These are phyloP conservation scores for Drosophila differens DNA, from an alignment of 2,888 invertebrate genomes.

Conservation along the genomic window DNA sequence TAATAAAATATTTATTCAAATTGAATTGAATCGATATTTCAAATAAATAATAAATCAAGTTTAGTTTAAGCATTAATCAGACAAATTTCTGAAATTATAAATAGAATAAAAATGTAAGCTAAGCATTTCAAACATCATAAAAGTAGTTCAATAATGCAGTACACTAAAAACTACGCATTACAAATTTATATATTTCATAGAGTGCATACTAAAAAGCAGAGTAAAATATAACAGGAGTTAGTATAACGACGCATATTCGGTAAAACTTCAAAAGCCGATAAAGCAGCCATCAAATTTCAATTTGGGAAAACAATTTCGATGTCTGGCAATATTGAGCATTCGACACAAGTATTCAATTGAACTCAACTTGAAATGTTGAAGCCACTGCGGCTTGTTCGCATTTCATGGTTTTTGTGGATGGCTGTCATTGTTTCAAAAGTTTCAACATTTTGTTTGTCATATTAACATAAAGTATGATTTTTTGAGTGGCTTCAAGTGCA, in stretches of 20 bases:
- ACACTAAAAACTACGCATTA: not conserved
- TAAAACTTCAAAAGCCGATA: constrained; percentile 55
- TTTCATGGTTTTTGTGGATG: constrained; percentile 22
- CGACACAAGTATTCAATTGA: constrained; percentile 43
- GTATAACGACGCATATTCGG: constrained; percentile 38
- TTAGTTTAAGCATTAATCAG: not conserved
- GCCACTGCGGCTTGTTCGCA: constrained; percentile 43
- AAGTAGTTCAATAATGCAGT: not conserved
- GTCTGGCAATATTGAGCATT: constrained; percentile 32
- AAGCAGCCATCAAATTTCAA: constrained; percentile 50
- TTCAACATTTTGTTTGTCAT: constrained; percentile 80
- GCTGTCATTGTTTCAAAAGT: constrained; percentile 58
- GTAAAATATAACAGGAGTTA: no score
- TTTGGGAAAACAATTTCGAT: constrained; percentile 39
- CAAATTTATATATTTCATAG: not conserved
- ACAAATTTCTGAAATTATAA: not conserved
- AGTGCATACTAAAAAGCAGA: not conserved
- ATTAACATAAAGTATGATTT: constrained; percentile 79
- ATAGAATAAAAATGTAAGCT: not conserved
- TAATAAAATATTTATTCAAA: no score
- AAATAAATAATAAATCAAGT: not conserved
- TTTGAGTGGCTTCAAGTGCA: constrained; percentile 65
- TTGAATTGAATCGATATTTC: no score
- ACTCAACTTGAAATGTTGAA: constrained; percentile 36
- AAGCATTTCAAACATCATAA: not conserved